Percentiles rank a stretch among this genome's conserved stretches.
phyloP scores from a whole-genome alignment of 2,113 vertebrate genomes.

The Chloropsis hardwickii region DNA sequence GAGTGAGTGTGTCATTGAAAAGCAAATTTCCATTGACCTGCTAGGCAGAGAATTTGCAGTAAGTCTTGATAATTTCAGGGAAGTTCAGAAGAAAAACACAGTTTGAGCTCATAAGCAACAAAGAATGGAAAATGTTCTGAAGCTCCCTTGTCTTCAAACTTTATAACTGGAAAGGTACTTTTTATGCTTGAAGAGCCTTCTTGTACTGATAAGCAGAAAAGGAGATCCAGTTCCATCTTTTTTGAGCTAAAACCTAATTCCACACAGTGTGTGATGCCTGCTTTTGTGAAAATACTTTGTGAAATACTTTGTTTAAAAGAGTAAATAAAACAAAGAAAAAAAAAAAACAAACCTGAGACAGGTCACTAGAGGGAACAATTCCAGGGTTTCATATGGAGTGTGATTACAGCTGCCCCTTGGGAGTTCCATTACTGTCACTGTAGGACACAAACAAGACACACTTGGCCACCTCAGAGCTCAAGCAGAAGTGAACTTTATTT shows the following conservation, averaged over 20 bases:
- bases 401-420: background rate
- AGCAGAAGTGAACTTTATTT: too few species aligned
- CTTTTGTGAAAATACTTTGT: background rate
- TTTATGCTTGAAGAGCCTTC: background rate
- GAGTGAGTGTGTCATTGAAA: background rate
- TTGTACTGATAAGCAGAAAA: background rate
- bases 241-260: background rate
- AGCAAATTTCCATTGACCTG: background rate
- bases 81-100: background rate
- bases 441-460: too few species aligned
- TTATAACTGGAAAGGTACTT: background rate
- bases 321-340: background rate
- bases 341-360: background rate
- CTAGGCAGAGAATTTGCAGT: background rate
- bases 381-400: background rate
- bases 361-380: background rate
- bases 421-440: background rate
- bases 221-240: background rate
- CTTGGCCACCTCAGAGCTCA: too few species aligned
- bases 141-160: background rate
- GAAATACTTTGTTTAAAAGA: conserved; percentile 2
- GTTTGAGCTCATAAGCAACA: background rate
- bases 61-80: background rate
- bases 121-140: background rate
- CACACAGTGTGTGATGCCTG: background rate